Base-by-base conservation (phyloP, 2,888 invertebrate genomes). In the Nemotelus pantherinus region DNA sequence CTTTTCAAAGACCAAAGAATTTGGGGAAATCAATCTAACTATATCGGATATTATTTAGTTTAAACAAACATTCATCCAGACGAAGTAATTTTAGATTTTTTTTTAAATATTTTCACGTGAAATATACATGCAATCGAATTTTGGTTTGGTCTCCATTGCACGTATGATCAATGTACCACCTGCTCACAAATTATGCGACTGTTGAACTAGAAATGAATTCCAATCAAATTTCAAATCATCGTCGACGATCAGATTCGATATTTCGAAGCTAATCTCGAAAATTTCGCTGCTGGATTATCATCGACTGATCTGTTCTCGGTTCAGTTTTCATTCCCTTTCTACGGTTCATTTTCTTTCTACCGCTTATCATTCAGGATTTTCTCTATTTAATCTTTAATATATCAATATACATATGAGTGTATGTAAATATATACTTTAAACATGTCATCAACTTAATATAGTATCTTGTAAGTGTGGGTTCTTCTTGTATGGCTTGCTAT, bases 391-490 rank as follows among this genome's bases (percentile, higher is more conserved):
- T 25, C 39, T 72, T 72, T n/a, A 57, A 72, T 72, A 74, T 60
- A 47, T 74, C 41, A 63, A 74, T 74, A 44, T 74, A 74, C 74
- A 74, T 63, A 74, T 72, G 65, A 70, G 78, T 78, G 72, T 77
- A 74, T 74, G 74, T 74, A 74, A 74, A 74, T 74, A 78, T 78
- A 78, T 78, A 76, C 76, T 76, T 58, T 74, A 70, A 70, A 70
- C 60, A 60, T 74, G 57, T 60, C 50, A 60, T 74, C 71, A 74
- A 74, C 60, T 74, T 60, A 74, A 50, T 74, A 60, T 68, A 68
- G 25, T 60, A 74, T 74, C 47, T 47, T 48, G 60, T 47, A 57
- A 47, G 47, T 76, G 60, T 76, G 77, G 68, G 68, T 77, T 68
- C 68, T 71, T 71, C 25, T 55, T 45, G 60, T 68, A 48, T 64